Evolutionary conservation across 2,888 invertebrate genomes (phyloP), one percentile per base, ranked within the genome.

Genomic region (Ctenicera cuprea): DNA sequence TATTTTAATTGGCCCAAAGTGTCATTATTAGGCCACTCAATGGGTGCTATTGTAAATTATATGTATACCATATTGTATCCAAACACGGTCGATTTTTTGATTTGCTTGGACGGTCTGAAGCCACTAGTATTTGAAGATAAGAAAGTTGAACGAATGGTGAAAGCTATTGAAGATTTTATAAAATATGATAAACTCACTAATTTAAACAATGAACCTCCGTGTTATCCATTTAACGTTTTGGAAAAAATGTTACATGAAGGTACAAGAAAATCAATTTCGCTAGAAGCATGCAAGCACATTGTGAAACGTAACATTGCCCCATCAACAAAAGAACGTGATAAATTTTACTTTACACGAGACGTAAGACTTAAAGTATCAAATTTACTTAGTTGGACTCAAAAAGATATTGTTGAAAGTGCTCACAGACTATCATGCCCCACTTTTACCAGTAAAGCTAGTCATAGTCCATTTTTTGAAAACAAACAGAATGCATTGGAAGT

Each of bases 1-100:
- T 89, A 93, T 81, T 93, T 91, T 79, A 89, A 91, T 77, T 94
- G 94, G 94, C 88, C 91, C 7, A 92, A 91, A 85, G 87, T 94
- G 0, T 92, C 93, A 1, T 82, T 94, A 43, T 78, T 94, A 65
- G 90, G 90, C 0, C 94, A 94, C 83, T 94, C 94, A 0, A 89
- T 93, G 90, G 92, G 93, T 22, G 90, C 91, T 0, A 89, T 92
- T 37, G 88, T 90, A 8, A 88, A 88, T 4, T 92, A 91, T 82
- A 87, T 90, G 2, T 94, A 91, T 79, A 87, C 91, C 0, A 88
- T 90, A 48, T 78, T 91, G 0, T 94, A 89, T 81, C 92, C 93
- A 0, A 88, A 91, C 0, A 89, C 90, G 61, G 89, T 91, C 0
- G 89, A 91, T 73, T 90, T 89, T 80, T 88, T 89, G 70, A 86